Conservation (phyloP, 2,888 invertebrate species). For the Notodonta dromedarius region DNA sequence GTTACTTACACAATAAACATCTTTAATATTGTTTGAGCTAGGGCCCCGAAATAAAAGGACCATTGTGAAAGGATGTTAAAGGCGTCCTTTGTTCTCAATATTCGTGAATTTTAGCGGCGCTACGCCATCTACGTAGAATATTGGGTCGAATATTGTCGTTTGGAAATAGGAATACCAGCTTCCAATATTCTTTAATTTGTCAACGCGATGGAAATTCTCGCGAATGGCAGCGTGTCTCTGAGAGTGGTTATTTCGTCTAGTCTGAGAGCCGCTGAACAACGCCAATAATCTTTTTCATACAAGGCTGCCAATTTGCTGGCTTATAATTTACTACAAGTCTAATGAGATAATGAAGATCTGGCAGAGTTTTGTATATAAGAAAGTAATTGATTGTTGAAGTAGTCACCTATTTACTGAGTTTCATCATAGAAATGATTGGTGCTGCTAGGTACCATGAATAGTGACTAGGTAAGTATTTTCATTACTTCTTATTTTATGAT, state of each 20-base stretch:
- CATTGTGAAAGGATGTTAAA: constrained; percentile 30
- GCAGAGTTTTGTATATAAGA: no score
- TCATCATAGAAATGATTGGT: no score
- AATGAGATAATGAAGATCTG: no score
- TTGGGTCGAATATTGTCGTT: constrained; percentile 18
- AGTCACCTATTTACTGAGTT: no score
- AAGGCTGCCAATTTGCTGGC: no score
- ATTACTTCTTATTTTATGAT: no score
- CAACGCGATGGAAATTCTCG: background rate
- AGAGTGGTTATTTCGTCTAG: background rate
- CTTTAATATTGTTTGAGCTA: constrained; percentile 27
- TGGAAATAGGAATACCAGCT: constrained; percentile 13
- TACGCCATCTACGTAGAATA: constrained; percentile 5
- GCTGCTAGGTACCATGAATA: no score
- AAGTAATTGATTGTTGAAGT: no score
- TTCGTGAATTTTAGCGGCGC: constrained; percentile 29
- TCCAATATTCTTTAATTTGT: constrained; percentile 3
- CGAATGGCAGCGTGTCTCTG: background rate
- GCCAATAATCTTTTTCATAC: no score
- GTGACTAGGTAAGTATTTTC: no score
- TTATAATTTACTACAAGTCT: no score
- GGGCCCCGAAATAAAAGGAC: constrained; percentile 28
- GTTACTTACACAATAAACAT: constrained; percentile 24
- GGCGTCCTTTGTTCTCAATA: constrained; percentile 36
- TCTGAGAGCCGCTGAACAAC: no score